Evolutionary conservation across 2,113 vertebrate species (phyloP).

Genomic region (Macquaria ambigua): DNA sequence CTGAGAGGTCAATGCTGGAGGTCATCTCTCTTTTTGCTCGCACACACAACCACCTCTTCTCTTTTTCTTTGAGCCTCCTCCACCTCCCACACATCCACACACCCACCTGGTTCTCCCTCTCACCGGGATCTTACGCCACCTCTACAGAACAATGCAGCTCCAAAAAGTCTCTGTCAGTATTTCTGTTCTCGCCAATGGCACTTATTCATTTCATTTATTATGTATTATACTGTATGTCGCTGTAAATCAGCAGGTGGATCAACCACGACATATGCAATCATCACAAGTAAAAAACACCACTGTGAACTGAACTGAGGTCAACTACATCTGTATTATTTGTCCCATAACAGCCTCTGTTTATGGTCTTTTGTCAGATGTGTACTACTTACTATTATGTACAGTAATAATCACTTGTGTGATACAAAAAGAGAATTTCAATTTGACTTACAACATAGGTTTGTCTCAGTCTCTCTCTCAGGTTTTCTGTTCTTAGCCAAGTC

Average conservation of each 20-base stretch:
- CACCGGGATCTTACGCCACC: not conserved
- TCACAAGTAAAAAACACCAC: not conserved
- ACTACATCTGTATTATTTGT: not conserved
- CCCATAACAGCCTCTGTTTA: not conserved
- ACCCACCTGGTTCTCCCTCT: conserved; percentile 31
- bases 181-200: not conserved
- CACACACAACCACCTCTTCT: not conserved
- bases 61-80: conserved; percentile 14
- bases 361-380: not conserved
- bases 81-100: conserved; percentile 32
- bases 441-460: not conserved
- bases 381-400: not conserved
- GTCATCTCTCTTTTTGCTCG: conserved; percentile 18
- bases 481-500: not conserved
- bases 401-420: not conserved
- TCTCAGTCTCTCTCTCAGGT: not conserved
- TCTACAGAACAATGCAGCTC: not conserved
- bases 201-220: conserved; percentile 7
- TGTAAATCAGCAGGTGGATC: not conserved
- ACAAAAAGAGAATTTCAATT: not conserved
- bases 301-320: not conserved
- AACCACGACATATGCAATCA: not conserved
- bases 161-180: not conserved
- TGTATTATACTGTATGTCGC: not conserved
- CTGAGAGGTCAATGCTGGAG: conserved; percentile 43